These are phyloP conservation scores for Leucania comma DNA, from an alignment of 2,888 invertebrate species.

Conservation along the genomic window DNA sequence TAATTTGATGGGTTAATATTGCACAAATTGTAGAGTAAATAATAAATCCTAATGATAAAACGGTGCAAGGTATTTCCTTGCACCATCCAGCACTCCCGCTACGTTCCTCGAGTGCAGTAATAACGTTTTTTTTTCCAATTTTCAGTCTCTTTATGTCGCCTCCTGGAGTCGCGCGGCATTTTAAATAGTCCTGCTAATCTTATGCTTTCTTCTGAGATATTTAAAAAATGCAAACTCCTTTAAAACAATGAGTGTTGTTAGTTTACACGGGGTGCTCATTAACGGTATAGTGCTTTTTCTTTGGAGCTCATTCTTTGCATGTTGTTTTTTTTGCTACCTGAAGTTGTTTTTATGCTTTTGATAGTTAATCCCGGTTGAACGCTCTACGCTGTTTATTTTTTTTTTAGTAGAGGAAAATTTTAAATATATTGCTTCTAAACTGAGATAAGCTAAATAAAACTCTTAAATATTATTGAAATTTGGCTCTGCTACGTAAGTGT, in stretches of 20 bases:
- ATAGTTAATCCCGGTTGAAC: background rate
- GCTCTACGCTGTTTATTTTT: too few relatives aligned
- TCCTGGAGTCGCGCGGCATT: conserved; percentile 66
- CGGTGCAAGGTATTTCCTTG: too few relatives aligned
- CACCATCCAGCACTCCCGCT: conserved; percentile 34
- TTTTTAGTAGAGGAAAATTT: too few relatives aligned
- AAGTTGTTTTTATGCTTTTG: conserved; percentile 5
- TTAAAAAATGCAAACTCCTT: conserved; percentile 65
- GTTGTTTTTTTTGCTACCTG: conserved; percentile 29
- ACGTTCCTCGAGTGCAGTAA: conserved; percentile 53
- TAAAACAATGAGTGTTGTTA: conserved; percentile 55
- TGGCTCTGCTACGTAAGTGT: too few relatives aligned
- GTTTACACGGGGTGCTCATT: conserved; percentile 59
- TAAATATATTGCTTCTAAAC: too few relatives aligned
- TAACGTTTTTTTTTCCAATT: conserved; percentile 62
- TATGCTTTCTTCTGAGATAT: conserved; percentile 68
- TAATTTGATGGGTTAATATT: too few relatives aligned
- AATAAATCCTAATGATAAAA: background rate
- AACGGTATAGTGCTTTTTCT: conserved; percentile 32
- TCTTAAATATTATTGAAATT: too few relatives aligned
- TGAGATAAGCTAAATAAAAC: too few relatives aligned
- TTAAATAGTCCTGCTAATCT: conserved; percentile 76
- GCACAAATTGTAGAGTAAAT: too few relatives aligned
- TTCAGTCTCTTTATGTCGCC: conserved; percentile 67
- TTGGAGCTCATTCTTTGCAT: conserved; percentile 10